Conservation (phyloP, 64 coral and sea anemone genomes). For the Montipora foliosa region DNA sequence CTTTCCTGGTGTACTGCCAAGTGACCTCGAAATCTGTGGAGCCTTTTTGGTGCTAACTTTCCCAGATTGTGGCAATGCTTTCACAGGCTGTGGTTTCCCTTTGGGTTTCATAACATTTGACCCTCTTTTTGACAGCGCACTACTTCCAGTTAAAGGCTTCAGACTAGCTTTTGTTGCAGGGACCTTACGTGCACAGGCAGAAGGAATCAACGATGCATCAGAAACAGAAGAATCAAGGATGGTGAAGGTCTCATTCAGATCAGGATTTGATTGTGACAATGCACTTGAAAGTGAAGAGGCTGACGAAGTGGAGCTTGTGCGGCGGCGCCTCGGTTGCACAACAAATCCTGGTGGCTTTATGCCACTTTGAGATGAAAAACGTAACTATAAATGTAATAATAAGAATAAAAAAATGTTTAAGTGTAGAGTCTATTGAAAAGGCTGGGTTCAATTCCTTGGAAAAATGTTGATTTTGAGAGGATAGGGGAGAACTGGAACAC, state of each 20-base stretch:
- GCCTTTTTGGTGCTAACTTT: slow-evolving; percentile 1
- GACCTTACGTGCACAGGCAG: slow-evolving; percentile 23
- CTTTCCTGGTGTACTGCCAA: slow-evolving; percentile 5
- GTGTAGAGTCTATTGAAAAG: too few species aligned
- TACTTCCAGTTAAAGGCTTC: slow-evolving; percentile 22
- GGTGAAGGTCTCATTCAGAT: slow-evolving; percentile 64
- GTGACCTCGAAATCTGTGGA: neutral
- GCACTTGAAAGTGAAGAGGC: slow-evolving; percentile 47
- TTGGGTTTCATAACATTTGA: slow-evolving; percentile 15
- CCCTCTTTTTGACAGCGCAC: neutral
- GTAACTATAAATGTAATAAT: neutral
- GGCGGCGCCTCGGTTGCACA: neutral
- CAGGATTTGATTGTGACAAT: slow-evolving; percentile 39
- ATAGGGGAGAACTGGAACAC: too few species aligned
- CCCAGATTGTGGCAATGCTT: slow-evolving; percentile 4
- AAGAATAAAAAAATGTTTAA: too few species aligned
- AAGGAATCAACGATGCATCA: slow-evolving; percentile 3
- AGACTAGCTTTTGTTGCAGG: slow-evolving; percentile 20
- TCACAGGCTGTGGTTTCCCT: slow-evolving; percentile 34
- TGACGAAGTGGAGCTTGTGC: slow-evolving; percentile 66
- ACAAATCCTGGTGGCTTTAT: slow-evolving; percentile 56
- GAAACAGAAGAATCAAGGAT: neutral
- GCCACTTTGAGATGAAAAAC: slow-evolving; percentile 50
- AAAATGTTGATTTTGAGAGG: too few species aligned
- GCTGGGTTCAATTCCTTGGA: too few species aligned